These are phyloP conservation scores for Galaxias olidus DNA, from an alignment of 2,797 vertebrate genomes.

Conservation along the genomic window DNA sequence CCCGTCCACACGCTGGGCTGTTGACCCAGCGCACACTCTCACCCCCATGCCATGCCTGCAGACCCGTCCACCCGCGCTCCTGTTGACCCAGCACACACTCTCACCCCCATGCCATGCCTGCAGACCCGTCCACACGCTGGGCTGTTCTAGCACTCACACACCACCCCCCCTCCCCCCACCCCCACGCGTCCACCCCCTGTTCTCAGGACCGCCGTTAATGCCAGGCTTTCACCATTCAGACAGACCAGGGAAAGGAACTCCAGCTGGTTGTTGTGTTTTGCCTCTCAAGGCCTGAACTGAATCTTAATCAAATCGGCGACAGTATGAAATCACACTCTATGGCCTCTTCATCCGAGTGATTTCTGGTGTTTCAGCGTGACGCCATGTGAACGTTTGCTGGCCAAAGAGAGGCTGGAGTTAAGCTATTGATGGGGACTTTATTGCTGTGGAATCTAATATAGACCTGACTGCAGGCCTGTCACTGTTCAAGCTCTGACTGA, in stretches of 20 bases:
- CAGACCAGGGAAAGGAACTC: constrained; percentile 30
- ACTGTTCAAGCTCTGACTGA: constrained; percentile 36
- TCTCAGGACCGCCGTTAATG: constrained; percentile 17
- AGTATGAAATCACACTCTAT: too few relatives aligned
- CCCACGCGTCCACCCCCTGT: constrained; percentile 26
- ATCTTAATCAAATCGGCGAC: too few relatives aligned
- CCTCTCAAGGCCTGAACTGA: not conserved
- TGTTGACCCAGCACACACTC: constrained; percentile 58
- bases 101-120: constrained; percentile 6
- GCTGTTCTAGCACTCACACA: constrained; percentile 20
- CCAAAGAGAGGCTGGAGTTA: constrained; percentile 12
- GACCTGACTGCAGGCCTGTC: constrained; percentile 30
- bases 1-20: constrained; percentile 18
- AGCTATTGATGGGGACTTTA: too few relatives aligned
- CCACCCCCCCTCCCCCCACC: not conserved
- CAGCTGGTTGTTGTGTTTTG: constrained; percentile 13
- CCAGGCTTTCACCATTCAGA: constrained; percentile 3
- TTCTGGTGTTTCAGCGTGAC: too few relatives aligned
- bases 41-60: constrained; percentile 1
- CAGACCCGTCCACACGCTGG: constrained; percentile 11
- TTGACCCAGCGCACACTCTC: constrained; percentile 15
- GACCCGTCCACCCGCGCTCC: constrained; percentile 12
- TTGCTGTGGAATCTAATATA: too few relatives aligned
- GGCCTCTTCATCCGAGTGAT: too few relatives aligned
- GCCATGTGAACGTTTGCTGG: too few relatives aligned